Percentiles rank a stretch among this genome's conserved stretches.
Conservation (phyloP, 2,113 vertebrate genomes). For the Pedetes capensis region DNA sequence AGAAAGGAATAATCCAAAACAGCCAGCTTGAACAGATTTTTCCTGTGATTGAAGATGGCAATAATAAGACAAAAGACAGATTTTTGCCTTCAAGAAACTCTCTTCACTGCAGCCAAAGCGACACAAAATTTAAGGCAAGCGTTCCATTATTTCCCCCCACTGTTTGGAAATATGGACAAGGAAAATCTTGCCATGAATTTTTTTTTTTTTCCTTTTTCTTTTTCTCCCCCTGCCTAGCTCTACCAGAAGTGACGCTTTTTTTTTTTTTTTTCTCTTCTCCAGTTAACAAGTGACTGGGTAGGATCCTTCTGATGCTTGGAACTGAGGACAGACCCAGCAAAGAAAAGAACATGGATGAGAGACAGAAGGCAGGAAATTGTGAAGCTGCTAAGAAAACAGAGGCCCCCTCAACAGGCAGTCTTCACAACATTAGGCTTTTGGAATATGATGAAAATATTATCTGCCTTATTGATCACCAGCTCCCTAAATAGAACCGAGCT, state of each 20-base stretch:
- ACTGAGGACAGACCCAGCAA: slow-evolving; percentile 13
- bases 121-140: slow-evolving; percentile 70
- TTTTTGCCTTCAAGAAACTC: slow-evolving; percentile 76
- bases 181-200: slow-evolving; percentile 61
- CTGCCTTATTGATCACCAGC: slow-evolving; percentile 58
- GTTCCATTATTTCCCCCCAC: slow-evolving; percentile 64
- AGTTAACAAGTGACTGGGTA: slow-evolving; percentile 38
- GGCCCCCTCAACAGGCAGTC: slow-evolving; percentile 53
- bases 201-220: neutral
- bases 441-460: slow-evolving; percentile 61
- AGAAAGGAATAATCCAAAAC: slow-evolving; percentile 3
- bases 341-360: slow-evolving; percentile 21
- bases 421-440: slow-evolving; percentile 37
- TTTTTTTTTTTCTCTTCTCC: neutral
- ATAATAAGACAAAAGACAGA: slow-evolving; percentile 77
- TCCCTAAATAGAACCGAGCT: slow-evolving; percentile 51
- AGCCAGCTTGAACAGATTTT: slow-evolving; percentile 78
- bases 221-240: slow-evolving; percentile 4
- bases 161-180: slow-evolving; percentile 76
- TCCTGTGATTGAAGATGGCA: slow-evolving; percentile 76
- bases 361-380: slow-evolving; percentile 67
- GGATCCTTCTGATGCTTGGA: slow-evolving; percentile 62
- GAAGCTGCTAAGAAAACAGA: slow-evolving; percentile 71
- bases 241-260: slow-evolving; percentile 21
- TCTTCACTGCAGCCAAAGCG: slow-evolving; percentile 58